Conservation (phyloP, 64 coral and sea anemone species). For the Orbicella faveolata region DNA sequence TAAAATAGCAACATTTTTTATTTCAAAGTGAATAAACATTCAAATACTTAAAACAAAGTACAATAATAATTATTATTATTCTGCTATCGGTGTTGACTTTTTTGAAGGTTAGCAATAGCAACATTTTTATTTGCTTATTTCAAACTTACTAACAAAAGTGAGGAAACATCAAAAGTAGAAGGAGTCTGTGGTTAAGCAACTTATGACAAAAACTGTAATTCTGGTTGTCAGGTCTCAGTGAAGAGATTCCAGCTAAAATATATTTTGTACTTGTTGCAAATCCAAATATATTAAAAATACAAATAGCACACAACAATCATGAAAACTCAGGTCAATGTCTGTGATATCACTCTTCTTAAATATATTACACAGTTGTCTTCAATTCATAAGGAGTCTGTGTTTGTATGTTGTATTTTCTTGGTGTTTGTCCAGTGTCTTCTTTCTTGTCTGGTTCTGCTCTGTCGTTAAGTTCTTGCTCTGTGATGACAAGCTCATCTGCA, state of each 20-base stretch:
- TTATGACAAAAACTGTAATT: too few species aligned
- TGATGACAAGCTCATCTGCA: conserved; percentile 26
- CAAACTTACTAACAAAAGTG: too few species aligned
- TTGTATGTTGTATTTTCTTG: background rate
- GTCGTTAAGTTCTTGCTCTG: background rate
- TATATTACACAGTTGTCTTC: background rate
- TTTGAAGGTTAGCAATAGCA: too few species aligned
- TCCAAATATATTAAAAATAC: background rate
- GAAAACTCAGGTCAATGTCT: background rate
- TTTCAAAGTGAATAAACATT: background rate
- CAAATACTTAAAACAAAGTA: background rate
- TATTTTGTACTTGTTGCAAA: too few species aligned
- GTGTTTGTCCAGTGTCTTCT: background rate
- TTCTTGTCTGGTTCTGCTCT: background rate
- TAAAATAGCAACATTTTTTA: background rate
- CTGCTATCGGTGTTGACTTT: too few species aligned
- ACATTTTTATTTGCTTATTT: too few species aligned
- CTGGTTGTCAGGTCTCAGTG: too few species aligned
- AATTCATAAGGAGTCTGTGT: conserved; percentile 21
- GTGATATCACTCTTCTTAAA: background rate
- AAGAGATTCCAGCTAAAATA: too few species aligned
- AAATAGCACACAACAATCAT: background rate
- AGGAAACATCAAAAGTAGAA: too few species aligned
- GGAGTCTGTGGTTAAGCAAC: too few species aligned
- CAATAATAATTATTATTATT: background rate